phyloP scores from a whole-genome alignment of 2,888 invertebrate genomes.

The Limulus polyphemus region DNA sequence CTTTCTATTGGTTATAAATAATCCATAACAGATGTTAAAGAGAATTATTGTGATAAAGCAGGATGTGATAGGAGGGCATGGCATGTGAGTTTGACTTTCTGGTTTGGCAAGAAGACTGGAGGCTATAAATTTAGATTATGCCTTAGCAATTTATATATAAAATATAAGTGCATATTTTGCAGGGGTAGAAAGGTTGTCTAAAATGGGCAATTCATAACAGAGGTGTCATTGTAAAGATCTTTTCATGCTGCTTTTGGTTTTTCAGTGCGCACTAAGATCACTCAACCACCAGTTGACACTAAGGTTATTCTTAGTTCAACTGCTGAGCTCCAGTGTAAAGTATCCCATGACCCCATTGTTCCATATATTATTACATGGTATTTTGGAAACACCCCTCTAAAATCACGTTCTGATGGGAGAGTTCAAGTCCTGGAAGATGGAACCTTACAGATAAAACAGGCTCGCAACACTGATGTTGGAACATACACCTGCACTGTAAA shows the following conservation, averaged over 20 bases:
- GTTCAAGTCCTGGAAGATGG: slow-evolving; percentile 53
- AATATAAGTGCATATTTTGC: too few species aligned
- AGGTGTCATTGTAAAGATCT: too few species aligned
- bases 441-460: slow-evolving; percentile 68
- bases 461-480: slow-evolving; percentile 64
- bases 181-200: too few species aligned
- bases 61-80: too few species aligned
- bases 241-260: slow-evolving; percentile 8
- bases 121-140: too few species aligned
- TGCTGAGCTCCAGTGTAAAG: slow-evolving; percentile 84
- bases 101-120: too few species aligned
- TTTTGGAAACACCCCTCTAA: slow-evolving; percentile 54
- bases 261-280: slow-evolving; percentile 79
- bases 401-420: slow-evolving; percentile 21
- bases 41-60: too few species aligned
- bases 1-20: too few species aligned
- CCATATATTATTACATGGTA: slow-evolving; percentile 78
- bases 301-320: slow-evolving; percentile 76
- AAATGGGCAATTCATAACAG: too few species aligned
- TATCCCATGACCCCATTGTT: slow-evolving; percentile 78
- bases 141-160: too few species aligned
- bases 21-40: too few species aligned
- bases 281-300: slow-evolving; percentile 82
- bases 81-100: too few species aligned
- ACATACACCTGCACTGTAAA: slow-evolving; percentile 80